These are phyloP conservation scores for Pogonophryne albipinna DNA, from an alignment of 2,797 vertebrate genomes.

Conservation along the genomic window DNA sequence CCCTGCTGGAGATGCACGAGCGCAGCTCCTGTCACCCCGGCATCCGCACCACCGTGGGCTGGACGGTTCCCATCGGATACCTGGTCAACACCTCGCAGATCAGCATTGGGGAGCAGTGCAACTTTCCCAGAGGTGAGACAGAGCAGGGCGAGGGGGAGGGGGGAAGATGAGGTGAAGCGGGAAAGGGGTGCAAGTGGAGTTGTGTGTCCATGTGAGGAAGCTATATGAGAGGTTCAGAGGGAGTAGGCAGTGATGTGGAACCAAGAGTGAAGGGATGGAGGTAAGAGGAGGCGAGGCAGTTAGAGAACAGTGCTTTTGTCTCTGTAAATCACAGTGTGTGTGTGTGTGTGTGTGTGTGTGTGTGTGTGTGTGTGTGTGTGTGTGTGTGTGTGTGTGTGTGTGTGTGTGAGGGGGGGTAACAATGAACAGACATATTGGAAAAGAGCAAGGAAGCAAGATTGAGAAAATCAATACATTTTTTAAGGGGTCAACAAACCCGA, in stretches of 20 bases:
- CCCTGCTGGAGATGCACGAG: slow-evolving; percentile 89
- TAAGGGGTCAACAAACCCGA: neutral
- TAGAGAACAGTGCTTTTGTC: slow-evolving; percentile 28
- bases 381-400: neutral
- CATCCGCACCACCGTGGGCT: slow-evolving; percentile 88
- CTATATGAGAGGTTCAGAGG: slow-evolving; percentile 25
- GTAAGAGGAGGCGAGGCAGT: slow-evolving; percentile 39
- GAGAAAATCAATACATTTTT: neutral
- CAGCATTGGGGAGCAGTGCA: slow-evolving; percentile 87
- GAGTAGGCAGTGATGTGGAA: slow-evolving; percentile 41
- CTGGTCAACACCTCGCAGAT: slow-evolving; percentile 89
- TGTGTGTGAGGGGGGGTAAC: slow-evolving; percentile 1
- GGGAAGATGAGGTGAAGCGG: neutral
- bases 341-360: slow-evolving; percentile 14
- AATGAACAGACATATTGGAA: slow-evolving; percentile 6
- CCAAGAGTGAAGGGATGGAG: slow-evolving; percentile 33
- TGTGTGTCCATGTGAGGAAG: slow-evolving; percentile 20
- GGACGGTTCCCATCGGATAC: slow-evolving; percentile 89
- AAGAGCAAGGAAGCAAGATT: neutral
- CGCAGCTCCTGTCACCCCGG: slow-evolving; percentile 89
- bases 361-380: slow-evolving; percentile 9
- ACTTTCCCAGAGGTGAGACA: slow-evolving; percentile 85
- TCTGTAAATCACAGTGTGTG: slow-evolving; percentile 10
- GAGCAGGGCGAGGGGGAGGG: neutral
- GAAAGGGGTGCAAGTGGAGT: neutral